Evolutionary conservation across 2,888 invertebrate species (phyloP), one percentile per base, ranked within the genome.

Genomic region (Drosophila mercatorum): DNA sequence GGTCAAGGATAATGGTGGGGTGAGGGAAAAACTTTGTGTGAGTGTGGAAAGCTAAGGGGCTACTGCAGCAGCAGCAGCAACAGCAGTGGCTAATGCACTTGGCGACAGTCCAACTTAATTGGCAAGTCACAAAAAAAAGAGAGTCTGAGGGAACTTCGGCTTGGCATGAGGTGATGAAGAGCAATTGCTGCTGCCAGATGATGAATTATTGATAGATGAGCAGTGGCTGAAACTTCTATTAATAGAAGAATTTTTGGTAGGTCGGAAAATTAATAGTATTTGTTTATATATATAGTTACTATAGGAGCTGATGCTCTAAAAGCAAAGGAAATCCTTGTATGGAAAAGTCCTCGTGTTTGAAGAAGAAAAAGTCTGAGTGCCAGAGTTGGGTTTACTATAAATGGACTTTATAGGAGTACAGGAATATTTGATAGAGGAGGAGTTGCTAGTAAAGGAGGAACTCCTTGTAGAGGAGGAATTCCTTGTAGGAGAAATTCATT

Each of bases 1-100:
- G 59, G 36, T 51, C 80, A 78, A 79, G 80, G 59, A 60, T 67
- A 68, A 64, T 66, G 64, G 28, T 57, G 12, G 17, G 28, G 7
- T 1, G 26, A 14, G 8, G 28, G 38, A 2, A 11, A 5, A 36
- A 22, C 17, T 57, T 22, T 56, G 31, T 8, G 52, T 40, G 28
- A 11, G 53, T 40, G 53, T 26, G 38, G 34, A 34, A 34, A 34
- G 51, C 34, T 51, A 51, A 51, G 36, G 36, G 51, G 36, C 7
- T 36, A 36, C 51, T 51, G 51, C 51, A 36, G 49, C 22, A 22
- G 22, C 22, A 22, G 51, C 51, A 36, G 49, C 22, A 2, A 2
- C 31, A 52, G 51, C 56, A 36, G 26, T n/a, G 12, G 47, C 47
- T 59, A 40, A 49, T 47, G 47, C 28, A 40, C 40, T 59, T 59